Evolutionary conservation across 1,140 invertebrate genomes (phyloP).

Genomic region (Nymphalis io): DNA sequence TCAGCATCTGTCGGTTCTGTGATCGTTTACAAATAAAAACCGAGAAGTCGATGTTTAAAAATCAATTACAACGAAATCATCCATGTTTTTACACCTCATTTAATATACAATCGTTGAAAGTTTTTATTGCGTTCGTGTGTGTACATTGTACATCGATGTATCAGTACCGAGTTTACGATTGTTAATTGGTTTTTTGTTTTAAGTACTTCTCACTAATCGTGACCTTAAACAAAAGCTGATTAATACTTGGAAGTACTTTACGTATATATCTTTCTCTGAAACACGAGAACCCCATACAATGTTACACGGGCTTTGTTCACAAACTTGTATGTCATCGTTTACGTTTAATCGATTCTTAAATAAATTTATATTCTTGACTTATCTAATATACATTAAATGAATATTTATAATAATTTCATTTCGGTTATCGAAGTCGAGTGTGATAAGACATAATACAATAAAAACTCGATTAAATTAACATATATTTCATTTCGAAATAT

Average conservation of each 20-base stretch:
- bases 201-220: slow-evolving; percentile 10
- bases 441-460: background rate
- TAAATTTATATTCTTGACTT: slow-evolving; percentile 10
- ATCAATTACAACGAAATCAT: slow-evolving; percentile 24
- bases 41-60: slow-evolving; percentile 17
- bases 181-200: background rate
- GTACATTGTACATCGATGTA: background rate
- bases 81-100: slow-evolving; percentile 17
- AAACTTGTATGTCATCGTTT: slow-evolving; percentile 45
- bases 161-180: background rate
- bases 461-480: background rate
- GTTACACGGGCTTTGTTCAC: slow-evolving; percentile 36
- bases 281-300: slow-evolving; percentile 24
- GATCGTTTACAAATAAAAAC: slow-evolving; percentile 25
- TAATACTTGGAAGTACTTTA: slow-evolving; percentile 1
- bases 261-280: background rate
- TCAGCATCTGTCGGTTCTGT: background rate
- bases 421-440: no score
- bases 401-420: no score
- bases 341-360: slow-evolving; percentile 28
- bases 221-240: background rate
- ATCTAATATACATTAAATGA: no score
- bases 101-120: background rate
- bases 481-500: background rate
- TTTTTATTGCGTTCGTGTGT: background rate